Percentiles rank a stretch among this genome's conserved stretches.
These are phyloP conservation scores for Calameuta idolon DNA, from an alignment of 2,888 invertebrate genomes.

Conservation along the genomic window DNA sequence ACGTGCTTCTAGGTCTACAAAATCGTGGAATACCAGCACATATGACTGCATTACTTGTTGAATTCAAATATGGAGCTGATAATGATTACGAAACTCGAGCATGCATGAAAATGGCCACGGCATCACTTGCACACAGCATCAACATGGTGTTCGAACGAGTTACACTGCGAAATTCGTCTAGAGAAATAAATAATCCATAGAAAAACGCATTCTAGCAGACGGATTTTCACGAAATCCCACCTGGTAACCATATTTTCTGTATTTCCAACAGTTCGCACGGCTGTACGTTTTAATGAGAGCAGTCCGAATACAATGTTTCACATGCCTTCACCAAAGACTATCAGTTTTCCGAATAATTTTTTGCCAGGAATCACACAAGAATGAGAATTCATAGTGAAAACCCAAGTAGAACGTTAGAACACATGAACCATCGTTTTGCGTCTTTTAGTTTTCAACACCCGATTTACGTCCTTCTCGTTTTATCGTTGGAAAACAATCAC, in stretches of 20 bases:
- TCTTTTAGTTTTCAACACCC: conserved; percentile 27
- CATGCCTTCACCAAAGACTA: neutral
- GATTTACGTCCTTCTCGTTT: conserved; percentile 16
- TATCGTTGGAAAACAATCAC: neutral
- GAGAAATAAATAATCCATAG: neutral
- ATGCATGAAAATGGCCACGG: conserved; percentile 66
- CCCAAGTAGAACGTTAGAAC: conserved; percentile 39
- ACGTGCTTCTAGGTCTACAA: neutral
- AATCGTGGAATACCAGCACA: neutral
- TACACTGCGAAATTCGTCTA: neutral
- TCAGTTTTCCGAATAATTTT: neutral
- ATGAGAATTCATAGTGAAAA: conserved; percentile 17
- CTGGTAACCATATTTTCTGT: conserved; percentile 24
- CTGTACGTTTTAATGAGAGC: conserved; percentile 25
- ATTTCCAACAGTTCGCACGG: neutral
- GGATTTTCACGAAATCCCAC: conserved; percentile 17
- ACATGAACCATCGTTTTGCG: conserved; percentile 53
- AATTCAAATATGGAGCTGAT: conserved; percentile 66
- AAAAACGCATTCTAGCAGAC: conserved; percentile 8
- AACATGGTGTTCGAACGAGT: conserved; percentile 42
- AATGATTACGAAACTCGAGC: conserved; percentile 66
- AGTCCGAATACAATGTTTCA: conserved; percentile 6
- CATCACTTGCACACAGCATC: conserved; percentile 59
- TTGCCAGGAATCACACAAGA: neutral
- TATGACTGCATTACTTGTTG: conserved; percentile 58